These are phyloP conservation scores for Morpho helenor DNA, from an alignment of 2,888 invertebrate species.

Conservation along the genomic window DNA sequence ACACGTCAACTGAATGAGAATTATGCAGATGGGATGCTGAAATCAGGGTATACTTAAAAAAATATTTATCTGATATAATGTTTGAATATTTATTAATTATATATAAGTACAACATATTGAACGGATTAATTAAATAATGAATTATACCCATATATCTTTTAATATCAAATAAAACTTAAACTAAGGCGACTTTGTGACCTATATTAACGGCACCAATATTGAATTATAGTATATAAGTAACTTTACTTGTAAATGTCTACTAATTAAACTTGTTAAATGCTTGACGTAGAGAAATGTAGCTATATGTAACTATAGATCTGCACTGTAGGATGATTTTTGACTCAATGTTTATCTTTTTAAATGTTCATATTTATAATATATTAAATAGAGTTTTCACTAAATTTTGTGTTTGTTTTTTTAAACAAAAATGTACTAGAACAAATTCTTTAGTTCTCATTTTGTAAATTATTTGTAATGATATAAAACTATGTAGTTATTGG, in stretches of 20 bases:
- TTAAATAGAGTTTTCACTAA: not conserved
- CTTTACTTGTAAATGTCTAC: slow-evolving; percentile 9
- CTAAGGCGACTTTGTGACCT: slow-evolving; percentile 26
- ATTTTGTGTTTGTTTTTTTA: too few species aligned
- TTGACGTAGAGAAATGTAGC: slow-evolving; percentile 8
- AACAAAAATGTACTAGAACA: too few species aligned
- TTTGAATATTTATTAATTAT: slow-evolving; percentile 19
- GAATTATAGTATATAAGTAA: slow-evolving; percentile 16
- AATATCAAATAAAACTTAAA: slow-evolving; percentile 16
- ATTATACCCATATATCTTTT: slow-evolving; percentile 16
- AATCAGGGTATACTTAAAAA: slow-evolving; percentile 4
- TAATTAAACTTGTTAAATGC: slow-evolving; percentile 11
- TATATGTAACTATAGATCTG: slow-evolving; percentile 4
- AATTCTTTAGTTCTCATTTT: too few species aligned
- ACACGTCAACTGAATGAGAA: not conserved
- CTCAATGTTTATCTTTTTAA: not conserved
- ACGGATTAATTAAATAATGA: slow-evolving; percentile 3
- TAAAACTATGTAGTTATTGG: too few species aligned
- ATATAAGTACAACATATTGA: slow-evolving; percentile 14
- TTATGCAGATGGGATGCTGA: not conserved
- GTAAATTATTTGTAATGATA: too few species aligned
- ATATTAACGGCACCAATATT: slow-evolving; percentile 32
- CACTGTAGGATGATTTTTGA: slow-evolving; percentile 3
- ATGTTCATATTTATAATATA: not conserved
- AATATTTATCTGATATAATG: slow-evolving; percentile 6